phyloP scores from a whole-genome alignment of 2,888 invertebrate species.

The Coleophora flavipennella region DNA sequence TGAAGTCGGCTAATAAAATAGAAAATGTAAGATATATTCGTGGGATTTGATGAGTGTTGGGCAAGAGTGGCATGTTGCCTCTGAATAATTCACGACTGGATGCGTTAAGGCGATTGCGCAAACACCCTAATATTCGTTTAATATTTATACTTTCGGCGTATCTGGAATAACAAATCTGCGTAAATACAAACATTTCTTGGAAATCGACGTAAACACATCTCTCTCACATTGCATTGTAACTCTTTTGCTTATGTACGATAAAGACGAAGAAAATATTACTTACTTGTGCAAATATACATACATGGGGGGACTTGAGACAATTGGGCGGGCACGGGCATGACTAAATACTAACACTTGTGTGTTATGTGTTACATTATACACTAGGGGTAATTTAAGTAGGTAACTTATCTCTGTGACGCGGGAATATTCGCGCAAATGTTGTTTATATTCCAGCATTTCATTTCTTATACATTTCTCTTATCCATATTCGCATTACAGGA shows the following conservation, averaged over 20 bases:
- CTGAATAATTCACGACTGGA: slow-evolving; percentile 58
- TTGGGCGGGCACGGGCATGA: too few relatives aligned
- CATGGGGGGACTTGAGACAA: too few relatives aligned
- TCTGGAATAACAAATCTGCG: slow-evolving; percentile 36
- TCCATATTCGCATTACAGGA: slow-evolving; percentile 5
- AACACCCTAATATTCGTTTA: slow-evolving; percentile 56
- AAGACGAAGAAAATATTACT: too few relatives aligned
- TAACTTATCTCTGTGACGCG: too few relatives aligned
- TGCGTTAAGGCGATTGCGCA: slow-evolving; percentile 53
- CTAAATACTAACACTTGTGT: too few relatives aligned
- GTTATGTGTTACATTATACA: too few relatives aligned
- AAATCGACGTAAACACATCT: slow-evolving; percentile 32
- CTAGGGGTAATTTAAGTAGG: too few relatives aligned
- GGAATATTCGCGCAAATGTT: slow-evolving; percentile 6
- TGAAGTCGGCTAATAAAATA: too few relatives aligned
- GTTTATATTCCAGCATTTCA: slow-evolving; percentile 14
- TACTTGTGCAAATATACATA: too few relatives aligned
- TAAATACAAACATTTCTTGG: slow-evolving; percentile 13
- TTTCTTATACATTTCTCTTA: slow-evolving; percentile 10
- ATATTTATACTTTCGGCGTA: slow-evolving; percentile 54
- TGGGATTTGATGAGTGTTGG: slow-evolving; percentile 16
- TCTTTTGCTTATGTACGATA: too few relatives aligned
- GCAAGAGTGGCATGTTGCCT: slow-evolving; percentile 24
- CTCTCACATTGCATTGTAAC: too few relatives aligned
- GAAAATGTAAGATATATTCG: neutral